phyloP scores from a whole-genome alignment of 2,113 vertebrate species.

The Zonotrichia leucophrys region DNA sequence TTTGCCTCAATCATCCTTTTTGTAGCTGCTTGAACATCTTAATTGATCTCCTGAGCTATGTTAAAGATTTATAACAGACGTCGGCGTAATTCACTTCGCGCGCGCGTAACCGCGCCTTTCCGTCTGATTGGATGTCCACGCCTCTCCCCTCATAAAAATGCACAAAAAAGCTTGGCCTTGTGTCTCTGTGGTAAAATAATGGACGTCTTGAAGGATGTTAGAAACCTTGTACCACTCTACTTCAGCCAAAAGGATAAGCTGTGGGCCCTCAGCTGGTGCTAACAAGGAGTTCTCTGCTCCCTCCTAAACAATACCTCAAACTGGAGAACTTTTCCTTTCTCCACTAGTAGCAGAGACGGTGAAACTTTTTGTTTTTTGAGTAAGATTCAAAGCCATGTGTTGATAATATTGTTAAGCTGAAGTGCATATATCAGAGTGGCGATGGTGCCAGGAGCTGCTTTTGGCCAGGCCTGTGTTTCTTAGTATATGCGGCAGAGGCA shows the following conservation, averaged over 20 bases:
- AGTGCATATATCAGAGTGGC: slow-evolving; percentile 47
- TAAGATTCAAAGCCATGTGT: slow-evolving; percentile 31
- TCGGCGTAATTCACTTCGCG: slow-evolving; percentile 63
- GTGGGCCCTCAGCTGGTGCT: background rate
- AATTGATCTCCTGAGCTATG: slow-evolving; percentile 83
- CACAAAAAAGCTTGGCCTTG: background rate
- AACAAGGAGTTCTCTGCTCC: background rate
- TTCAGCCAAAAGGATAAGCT: background rate
- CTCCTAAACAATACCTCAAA: background rate
- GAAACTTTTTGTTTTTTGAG: background rate
- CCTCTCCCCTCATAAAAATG: slow-evolving; percentile 1
- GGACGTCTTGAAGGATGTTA: slow-evolving; percentile 23
- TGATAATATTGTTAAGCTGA: slow-evolving; percentile 59
- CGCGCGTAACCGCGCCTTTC: slow-evolving; percentile 19
- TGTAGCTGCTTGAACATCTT: slow-evolving; percentile 81
- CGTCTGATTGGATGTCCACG: slow-evolving; percentile 2
- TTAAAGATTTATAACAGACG: slow-evolving; percentile 78
- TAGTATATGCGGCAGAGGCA: slow-evolving; percentile 50
- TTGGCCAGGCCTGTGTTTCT: slow-evolving; percentile 62
- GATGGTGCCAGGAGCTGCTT: slow-evolving; percentile 57
- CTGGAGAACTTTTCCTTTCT: background rate
- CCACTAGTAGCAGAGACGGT: background rate
- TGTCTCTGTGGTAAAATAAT: slow-evolving; percentile 46
- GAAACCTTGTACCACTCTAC: background rate
- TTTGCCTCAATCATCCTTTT: slow-evolving; percentile 84